phyloP scores from a whole-genome alignment of 2,113 vertebrate species.

The Mola mola region DNA sequence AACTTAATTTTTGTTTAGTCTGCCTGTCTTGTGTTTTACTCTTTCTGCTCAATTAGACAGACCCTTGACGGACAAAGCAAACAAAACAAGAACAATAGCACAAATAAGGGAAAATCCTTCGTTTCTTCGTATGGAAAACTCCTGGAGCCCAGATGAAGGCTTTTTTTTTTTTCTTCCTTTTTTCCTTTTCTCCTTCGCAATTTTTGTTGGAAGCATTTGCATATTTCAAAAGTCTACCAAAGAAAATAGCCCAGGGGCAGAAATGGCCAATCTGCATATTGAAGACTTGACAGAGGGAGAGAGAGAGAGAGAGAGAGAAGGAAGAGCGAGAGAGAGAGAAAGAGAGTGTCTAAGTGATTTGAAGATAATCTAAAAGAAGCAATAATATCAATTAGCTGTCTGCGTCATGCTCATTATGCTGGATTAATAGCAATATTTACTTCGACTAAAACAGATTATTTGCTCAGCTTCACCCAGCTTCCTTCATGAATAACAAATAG shows the following conservation, averaged over 20 bases:
- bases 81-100: slow-evolving; percentile 45
- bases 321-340: slow-evolving; percentile 50
- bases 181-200: slow-evolving; percentile 58
- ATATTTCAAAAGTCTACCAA: slow-evolving; percentile 80
- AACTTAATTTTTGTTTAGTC: slow-evolving; percentile 27
- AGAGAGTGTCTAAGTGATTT: slow-evolving; percentile 40
- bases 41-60: slow-evolving; percentile 47
- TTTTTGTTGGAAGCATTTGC: slow-evolving; percentile 74
- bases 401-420: slow-evolving; percentile 44
- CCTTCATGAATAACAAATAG: slow-evolving; percentile 84
- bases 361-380: slow-evolving; percentile 55
- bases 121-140: slow-evolving; percentile 69
- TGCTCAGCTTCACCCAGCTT: slow-evolving; percentile 74
- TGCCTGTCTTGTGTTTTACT: slow-evolving; percentile 22
- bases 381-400: slow-evolving; percentile 61
- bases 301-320: slow-evolving; percentile 45
- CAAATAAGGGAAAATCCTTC: slow-evolving; percentile 54
- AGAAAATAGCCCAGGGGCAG: slow-evolving; percentile 78
- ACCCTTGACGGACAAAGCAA: slow-evolving; percentile 57
- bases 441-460: slow-evolving; percentile 46
- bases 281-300: slow-evolving; percentile 64
- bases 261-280: slow-evolving; percentile 74
- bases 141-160: slow-evolving; percentile 72
- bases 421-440: slow-evolving; percentile 51
- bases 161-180: slow-evolving; percentile 47